Conservation (phyloP, 2,888 invertebrate genomes). For the Phragmatobia fuliginosa region DNA sequence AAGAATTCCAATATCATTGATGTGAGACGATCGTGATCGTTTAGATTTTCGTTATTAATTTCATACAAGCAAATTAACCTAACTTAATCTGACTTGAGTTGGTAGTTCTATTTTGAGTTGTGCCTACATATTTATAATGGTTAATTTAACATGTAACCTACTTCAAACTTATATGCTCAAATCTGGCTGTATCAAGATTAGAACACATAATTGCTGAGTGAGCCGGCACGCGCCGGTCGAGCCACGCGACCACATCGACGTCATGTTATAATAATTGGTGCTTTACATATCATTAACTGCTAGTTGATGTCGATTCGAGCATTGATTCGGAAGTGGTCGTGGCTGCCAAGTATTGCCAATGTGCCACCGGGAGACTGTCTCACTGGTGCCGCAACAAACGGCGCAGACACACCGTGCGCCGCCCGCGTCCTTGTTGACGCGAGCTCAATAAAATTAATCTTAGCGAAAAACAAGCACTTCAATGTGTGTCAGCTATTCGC, state of each 20-base stretch:
- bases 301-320: conserved; percentile 27
- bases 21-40: conserved; percentile 10
- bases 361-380: conserved; percentile 8
- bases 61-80: neutral
- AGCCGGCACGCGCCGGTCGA: neutral
- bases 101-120: neutral
- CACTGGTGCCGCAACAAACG: conserved; percentile 5
- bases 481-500: conserved; percentile 75
- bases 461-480: conserved; percentile 45
- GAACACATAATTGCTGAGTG: neutral
- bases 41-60: conserved; percentile 2
- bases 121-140: neutral
- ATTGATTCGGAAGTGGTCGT: conserved; percentile 33
- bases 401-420: conserved; percentile 10
- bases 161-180: neutral
- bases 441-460: conserved; percentile 62
- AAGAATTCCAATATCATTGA: conserved; percentile 23
- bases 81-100: neutral
- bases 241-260: conserved; percentile 11
- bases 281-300: conserved; percentile 36
- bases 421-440: conserved; percentile 36
- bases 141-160: neutral
- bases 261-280: conserved; percentile 31
- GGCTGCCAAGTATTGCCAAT: conserved; percentile 22
- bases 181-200: neutral